A percentile compares a stretch with the other conserved stretches of the same genome.
Conservation (phyloP, 2,888 invertebrate species). For the Hyposoter dolosus region DNA sequence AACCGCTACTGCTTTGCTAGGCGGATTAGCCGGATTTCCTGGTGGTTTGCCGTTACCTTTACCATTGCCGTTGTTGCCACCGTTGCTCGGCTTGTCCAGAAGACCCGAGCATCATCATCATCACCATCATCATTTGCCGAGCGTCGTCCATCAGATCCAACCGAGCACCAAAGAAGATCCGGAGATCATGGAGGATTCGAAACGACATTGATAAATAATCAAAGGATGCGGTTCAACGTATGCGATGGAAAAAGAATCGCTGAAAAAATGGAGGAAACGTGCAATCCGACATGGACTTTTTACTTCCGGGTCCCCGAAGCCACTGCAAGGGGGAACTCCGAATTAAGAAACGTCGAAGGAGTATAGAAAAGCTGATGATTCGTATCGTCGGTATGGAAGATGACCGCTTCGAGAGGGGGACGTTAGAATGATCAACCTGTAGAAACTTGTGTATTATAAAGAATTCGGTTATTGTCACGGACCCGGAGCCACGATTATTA, state of each 20-base stretch:
- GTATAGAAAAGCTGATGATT: slow-evolving; percentile 3
- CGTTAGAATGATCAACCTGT: slow-evolving; percentile 72
- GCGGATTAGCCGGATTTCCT: slow-evolving; percentile 80
- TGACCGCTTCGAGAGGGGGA: slow-evolving; percentile 22
- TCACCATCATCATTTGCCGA: slow-evolving; percentile 82
- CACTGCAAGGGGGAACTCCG: slow-evolving; percentile 9
- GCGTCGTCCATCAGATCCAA: slow-evolving; percentile 82
- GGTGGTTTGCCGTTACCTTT: slow-evolving; percentile 83
- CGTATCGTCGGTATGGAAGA: slow-evolving; percentile 1
- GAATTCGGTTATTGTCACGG: slow-evolving; percentile 77
- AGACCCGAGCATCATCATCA: slow-evolving; percentile 85
- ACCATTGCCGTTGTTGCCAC: slow-evolving; percentile 86
- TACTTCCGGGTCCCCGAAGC: slow-evolving; percentile 21
- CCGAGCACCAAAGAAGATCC: slow-evolving; percentile 83
- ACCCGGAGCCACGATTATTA: slow-evolving; percentile 29
- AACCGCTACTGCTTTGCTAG: slow-evolving; percentile 88
- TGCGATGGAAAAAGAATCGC: neutral
- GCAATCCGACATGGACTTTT: slow-evolving; percentile 40
- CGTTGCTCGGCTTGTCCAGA: slow-evolving; percentile 84
- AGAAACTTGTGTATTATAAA: slow-evolving; percentile 81
- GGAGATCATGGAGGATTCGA: slow-evolving; percentile 67
- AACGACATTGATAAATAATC: slow-evolving; percentile 29
- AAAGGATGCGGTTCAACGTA: slow-evolving; percentile 4
- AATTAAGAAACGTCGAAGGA: neutral
- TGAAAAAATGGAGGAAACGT: slow-evolving; percentile 18